Base-by-base conservation (phyloP, 2,888 invertebrate genomes). In the Platycheirus rosarum region DNA sequence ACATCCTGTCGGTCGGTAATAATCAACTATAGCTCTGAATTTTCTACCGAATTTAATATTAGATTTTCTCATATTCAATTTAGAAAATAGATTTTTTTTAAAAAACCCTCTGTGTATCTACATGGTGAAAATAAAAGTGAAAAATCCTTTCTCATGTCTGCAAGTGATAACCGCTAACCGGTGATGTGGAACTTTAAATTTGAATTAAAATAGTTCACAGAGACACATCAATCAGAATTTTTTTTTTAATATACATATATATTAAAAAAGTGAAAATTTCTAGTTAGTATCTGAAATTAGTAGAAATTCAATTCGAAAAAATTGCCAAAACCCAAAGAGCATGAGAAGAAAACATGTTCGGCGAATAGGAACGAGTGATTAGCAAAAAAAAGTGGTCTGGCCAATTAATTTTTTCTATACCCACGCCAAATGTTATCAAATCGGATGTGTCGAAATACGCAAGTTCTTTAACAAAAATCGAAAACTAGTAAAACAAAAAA, bases 1-100 rank as follows among this genome's bases (percentile, higher is more conserved):
- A 66, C 70, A 71, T 82, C 82, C 82, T 62, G 49, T 82, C 77
- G 82, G 71, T 62, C 82, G 55, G 82, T 66, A 60, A 75, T 62
- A 51, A 65, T 23, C 69, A 40, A n/a, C n/a, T 46, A 23, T n/a
- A 62, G 71, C 32, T 60, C 42, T 65, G 8, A 29, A 13, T 16
- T 40, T n/a, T n/a, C n/a, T n/a, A n/a, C n/a, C n/a, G n/a, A n/a
- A n/a, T n/a, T n/a, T n/a, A n/a, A n/a, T n/a, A 51, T 1, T 37
- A 40, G 16, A 37, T 7, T 53, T 51, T 51, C 18, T 40, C 35
- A 14, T 44, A 2, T 23, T n/a, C 2, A 60, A 42, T 9, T 13
- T 18, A 48, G 4, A 71, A 44, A 63, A 53, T 26, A 26, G 26
- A 16, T 51, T 42, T 66, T 14, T 20, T n/a, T 11, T 20, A n/a